Conservation (phyloP, 1,140 invertebrate species). For the Cotesia typhae region DNA sequence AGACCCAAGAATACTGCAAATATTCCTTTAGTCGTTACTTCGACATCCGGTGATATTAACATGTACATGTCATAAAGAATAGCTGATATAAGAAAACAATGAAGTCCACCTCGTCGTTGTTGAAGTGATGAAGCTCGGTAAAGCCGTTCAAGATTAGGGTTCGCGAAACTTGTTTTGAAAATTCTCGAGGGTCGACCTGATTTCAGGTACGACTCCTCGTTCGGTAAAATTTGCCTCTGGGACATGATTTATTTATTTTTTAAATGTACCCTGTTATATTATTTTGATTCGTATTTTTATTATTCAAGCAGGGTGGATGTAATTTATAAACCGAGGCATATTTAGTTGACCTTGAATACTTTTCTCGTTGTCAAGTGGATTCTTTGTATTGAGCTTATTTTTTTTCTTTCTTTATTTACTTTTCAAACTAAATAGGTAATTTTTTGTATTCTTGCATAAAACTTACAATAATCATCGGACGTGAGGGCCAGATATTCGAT, state of each 20-base stretch:
- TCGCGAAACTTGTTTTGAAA: constrained; percentile 59
- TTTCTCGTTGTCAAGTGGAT: constrained; percentile 2
- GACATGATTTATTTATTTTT: constrained; percentile 45
- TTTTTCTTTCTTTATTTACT: not conserved
- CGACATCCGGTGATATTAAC: constrained; percentile 57
- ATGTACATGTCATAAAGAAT: constrained; percentile 75
- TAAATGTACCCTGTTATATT: constrained; percentile 1
- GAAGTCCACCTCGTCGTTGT: constrained; percentile 79
- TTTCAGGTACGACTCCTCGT: constrained; percentile 63
- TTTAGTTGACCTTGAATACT: constrained; percentile 15
- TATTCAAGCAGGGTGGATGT: not conserved
- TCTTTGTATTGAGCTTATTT: not conserved
- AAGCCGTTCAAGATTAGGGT: constrained; percentile 71
- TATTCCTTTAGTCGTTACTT: constrained; percentile 68
- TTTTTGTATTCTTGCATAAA: not conserved
- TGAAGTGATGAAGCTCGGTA: constrained; percentile 80
- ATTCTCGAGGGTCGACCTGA: constrained; percentile 60
- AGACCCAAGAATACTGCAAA: constrained; percentile 67
- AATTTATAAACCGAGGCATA: constrained; percentile 23
- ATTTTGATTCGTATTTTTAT: not conserved
- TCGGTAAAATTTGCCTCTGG: constrained; percentile 53
- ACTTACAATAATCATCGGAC: constrained; percentile 3
- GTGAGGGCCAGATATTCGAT: not conserved
- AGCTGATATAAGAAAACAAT: constrained; percentile 76
- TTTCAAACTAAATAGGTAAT: not conserved